Base-by-base conservation (phyloP, 2,113 vertebrate genomes). In the Lagopus leucura region DNA sequence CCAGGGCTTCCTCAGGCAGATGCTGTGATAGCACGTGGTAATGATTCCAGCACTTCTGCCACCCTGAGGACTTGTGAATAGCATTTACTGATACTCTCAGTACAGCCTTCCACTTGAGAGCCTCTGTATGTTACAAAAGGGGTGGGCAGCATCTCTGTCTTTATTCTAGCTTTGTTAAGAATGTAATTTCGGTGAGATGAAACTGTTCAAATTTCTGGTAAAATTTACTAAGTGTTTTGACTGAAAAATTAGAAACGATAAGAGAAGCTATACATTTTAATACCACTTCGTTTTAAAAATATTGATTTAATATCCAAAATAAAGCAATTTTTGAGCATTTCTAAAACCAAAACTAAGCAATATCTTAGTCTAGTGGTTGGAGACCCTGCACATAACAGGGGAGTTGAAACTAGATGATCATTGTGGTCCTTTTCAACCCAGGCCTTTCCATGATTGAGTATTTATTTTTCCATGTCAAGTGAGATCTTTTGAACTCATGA, bases 381-480 rank as follows among this genome's bases (percentile, higher is more conserved):
- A 43, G 42, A 43, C 42, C 42, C 15, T 43, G 42, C 42, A 16
- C 42, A 16, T 43, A 43, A 15, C 42, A 43, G 42, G 42, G 42
- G 42, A 15, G 42, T 43, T 45, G 17, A 45, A 18, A 18, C 17
- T 45, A 45, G 17, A 45, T 45, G 43, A 45, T 45, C 43, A 45
- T 45, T 45, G 43, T 45, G 43, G 43, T 17, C 43, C 43, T 45
- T 45, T 45, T 45, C 43, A 45, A 45, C 43, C 43, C 43, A 45
- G 43, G 43, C 43, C 17, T 18, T 45, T 45, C 17, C 18, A 45
- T 19, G 43, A 45, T 18, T 45, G 16, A 45, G 17, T 48, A 12
- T 48, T 79, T 91, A 4, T 94, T 92, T 72, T 91, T 91, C 79
- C 82, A 65, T 48, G 63, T 79, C 66, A 89, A 92, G 72, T 74